Base-by-base conservation (phyloP, 2,888 invertebrate genomes). In the Coronaproctus castanopsis region DNA sequence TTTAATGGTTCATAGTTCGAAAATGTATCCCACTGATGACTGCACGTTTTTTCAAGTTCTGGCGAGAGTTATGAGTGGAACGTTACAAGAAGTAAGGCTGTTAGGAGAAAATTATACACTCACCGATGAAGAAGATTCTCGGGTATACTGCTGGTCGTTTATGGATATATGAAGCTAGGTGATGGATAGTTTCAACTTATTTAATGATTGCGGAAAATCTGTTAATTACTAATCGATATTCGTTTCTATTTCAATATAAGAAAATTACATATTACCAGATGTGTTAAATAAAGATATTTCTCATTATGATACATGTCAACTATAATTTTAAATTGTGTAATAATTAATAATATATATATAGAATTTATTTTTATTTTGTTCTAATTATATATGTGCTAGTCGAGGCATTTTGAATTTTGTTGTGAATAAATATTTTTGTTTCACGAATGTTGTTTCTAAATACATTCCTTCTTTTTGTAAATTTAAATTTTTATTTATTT, bases 21-120 rank as follows among this genome's bases (percentile, higher is more conserved):
- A 98, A 77, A 93, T 98, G 85, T 98, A 97, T 71, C 95, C 98
- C n/a, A 97, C 93, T 0, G 88, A 92, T 64, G 98, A 99, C 71
- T 97, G 96, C 67, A 95, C 96, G 0, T 87, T 91, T 70, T 98
- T 98, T 74, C 85, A 96, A 75, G 95, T 95, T 1, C 78, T 97
- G 64, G 97, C 92, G 0, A 79, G 98, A 19, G 85, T 99, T 50
- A 83, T 99, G 78, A 92, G 92, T 22, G 98, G 98, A 3, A 98
- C 96, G 0, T 71, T 98, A 54, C 92, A 95, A 70, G 84, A 87
- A 62, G 92, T 98, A 1, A 79, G 92, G n/a, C 90, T 98, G 54
- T 75, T 98, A 24, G 98, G 98, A n/a, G 98, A 99, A 75, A 96
- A 93, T 72, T 99, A 97, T 74, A 90, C 93, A 19, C 77, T 95